Evolutionary conservation across 1,140 invertebrate species (phyloP), one percentile per base, ranked within the genome.

Genomic region (Drusus annulatus): DNA sequence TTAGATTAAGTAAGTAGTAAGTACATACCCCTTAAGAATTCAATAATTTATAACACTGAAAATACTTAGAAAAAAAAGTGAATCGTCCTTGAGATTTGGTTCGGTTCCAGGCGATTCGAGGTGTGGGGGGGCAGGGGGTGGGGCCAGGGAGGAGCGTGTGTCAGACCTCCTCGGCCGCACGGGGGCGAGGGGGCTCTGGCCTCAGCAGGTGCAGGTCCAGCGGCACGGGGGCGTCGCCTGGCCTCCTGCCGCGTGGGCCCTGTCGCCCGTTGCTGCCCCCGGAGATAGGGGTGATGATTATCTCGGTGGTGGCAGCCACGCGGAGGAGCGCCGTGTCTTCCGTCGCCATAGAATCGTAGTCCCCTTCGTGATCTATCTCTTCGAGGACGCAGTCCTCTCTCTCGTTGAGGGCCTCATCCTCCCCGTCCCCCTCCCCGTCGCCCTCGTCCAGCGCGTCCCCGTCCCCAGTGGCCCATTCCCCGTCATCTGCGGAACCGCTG

Each of bases 261-360:
- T 15, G 31, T 15, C 76, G 1, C 25, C 74, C 54, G 25, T 54
- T 54, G 68, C 51, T 68, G 75, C 56, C 60, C 52, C 69, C 74
- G 62, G 74, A 78, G 13, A 88, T 88, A 80, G 88, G 88, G 83
- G 88, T 89, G 84, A 89, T 87, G 84, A 89, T 85, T 83, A 89
- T 89, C 83, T 87, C 87, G 23, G 88, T 88, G 80, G 86, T 84
- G 62, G 86, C 86, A 79, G 87, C 85, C 81, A 84, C 85, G 68
- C 88, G 87, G 31, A 92, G 86, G 71, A 92, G 86, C 54, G 91
- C 91, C 36, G 91, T 90, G 85, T 92, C 91, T 83, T 89, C 88
- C 36, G 87, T 87, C 71, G 87, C 86, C 81, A 87, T 85, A 6
- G 80, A 83, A 85, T 89, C 87, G 84, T 85, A 86, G 81, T 89